Evolutionary conservation across 2,113 vertebrate species (phyloP).

Genomic region (Tragelaphus strepsiceros): DNA sequence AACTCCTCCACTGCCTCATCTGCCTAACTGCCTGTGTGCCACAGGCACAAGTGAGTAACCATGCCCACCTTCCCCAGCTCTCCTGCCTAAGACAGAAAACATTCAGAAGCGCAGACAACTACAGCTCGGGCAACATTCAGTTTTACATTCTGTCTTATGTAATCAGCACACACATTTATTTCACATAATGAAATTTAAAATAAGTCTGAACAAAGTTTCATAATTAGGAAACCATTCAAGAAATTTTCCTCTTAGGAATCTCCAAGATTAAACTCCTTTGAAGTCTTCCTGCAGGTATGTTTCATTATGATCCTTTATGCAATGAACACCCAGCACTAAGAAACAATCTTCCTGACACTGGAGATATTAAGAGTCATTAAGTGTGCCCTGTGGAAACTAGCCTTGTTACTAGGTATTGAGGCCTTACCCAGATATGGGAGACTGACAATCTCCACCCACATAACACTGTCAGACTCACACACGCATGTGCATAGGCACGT

Average conservation of each 20-base stretch:
- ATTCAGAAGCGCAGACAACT: neutral
- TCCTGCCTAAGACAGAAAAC: neutral
- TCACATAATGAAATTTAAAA: neutral
- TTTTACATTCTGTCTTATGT: neutral
- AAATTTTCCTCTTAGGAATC: neutral
- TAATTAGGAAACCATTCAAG: neutral
- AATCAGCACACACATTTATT: neutral
- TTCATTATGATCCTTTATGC: neutral
- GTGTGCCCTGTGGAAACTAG: neutral
- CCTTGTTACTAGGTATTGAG: neutral
- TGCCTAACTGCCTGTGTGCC: neutral
- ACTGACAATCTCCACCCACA: neutral
- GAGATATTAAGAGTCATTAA: constrained; percentile 34
- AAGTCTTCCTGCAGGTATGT: neutral
- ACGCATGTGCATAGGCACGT: fast-evolving
- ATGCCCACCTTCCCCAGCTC: neutral
- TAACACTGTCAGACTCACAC: neutral
- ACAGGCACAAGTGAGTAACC: neutral
- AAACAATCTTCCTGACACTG: neutral
- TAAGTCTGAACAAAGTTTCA: neutral
- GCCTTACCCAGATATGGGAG: constrained; percentile 25
- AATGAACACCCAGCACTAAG: neutral
- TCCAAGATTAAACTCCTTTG: neutral
- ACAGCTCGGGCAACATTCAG: neutral
- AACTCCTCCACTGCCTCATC: neutral